Percentiles rank a stretch among this genome's conserved stretches.
Evolutionary conservation across 2,113 vertebrate genomes (phyloP).

Genomic region (Neotoma lepida): DNA sequence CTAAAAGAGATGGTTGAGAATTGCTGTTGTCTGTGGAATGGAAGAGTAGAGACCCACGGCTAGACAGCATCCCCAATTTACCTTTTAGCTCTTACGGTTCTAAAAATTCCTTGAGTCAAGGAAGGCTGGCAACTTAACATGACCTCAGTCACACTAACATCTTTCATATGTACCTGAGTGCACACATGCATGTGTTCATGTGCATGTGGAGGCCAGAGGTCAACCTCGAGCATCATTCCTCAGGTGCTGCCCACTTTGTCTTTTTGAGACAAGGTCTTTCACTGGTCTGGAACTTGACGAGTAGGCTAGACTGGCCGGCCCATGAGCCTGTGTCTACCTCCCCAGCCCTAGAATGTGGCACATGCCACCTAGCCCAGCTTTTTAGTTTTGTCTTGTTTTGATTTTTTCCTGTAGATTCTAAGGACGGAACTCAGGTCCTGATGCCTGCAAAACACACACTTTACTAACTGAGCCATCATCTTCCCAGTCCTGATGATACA

Average conservation of each 20-base stretch:
- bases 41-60: background rate
- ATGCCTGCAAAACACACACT: background rate
- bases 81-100: background rate
- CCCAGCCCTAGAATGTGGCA: background rate
- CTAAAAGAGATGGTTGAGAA: background rate
- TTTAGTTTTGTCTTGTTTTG: background rate
- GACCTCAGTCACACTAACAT: background rate
- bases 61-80: background rate
- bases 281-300: background rate
- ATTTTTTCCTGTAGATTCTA: background rate
- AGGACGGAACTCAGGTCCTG: background rate
- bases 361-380: background rate
- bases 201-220: background rate
- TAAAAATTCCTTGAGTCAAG: background rate
- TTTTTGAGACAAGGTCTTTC: background rate
- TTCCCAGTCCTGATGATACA: background rate
- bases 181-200: background rate
- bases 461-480: background rate
- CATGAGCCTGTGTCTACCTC: background rate
- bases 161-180: background rate
- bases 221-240: background rate
- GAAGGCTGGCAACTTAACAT: background rate
- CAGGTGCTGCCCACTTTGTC: background rate
- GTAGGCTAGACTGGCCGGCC: background rate
- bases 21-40: background rate